Evolutionary conservation across 2,888 invertebrate species (phyloP), one percentile per base, ranked within the genome.

Genomic region (Apotomis turbidana): DNA sequence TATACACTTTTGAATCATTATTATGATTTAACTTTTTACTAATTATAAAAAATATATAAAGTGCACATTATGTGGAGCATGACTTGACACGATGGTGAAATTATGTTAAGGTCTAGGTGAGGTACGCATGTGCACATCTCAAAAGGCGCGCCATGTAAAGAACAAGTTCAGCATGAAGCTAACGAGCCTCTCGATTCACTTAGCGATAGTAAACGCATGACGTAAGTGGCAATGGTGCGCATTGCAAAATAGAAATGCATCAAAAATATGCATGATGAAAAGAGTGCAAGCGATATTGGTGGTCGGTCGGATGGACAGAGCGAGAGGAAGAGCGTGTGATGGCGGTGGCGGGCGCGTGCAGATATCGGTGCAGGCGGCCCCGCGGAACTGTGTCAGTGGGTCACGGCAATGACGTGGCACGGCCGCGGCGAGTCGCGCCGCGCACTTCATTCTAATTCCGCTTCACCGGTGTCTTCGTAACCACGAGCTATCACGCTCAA

Each of bases 361-460:
- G 90, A 89, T 90, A 90, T 90, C 90, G 90, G 87, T 89, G 92
- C 92, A 91, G 89, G 91, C 92, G 93, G 94, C 94, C 93, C 94
- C 93, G 93, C 91, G 91, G 92, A 95, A 91, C 94, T 95, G 89
- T 95, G 95, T 95, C 95, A 95, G 95, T 95, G 94, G 95, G 95
- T 95, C 95, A 95, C 94, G 93, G 92, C 94, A 94, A 95, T 95
- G 95, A 94, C 94, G 94, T 93, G 91, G 93, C 93, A 90, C 89
- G 93, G 93, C 89, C 91, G 91, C 91, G 86, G 87, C 88, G 87
- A 87, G 83, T 83, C 83, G 85, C 83, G 78, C 82, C 87, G 88
- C 90, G 87, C 89, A 90, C 90, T 92, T 92, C 91, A 91, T 92
- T 93, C 93, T 93, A 91, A 93, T 93, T 93, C 93, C 93, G 91